Evolutionary conservation across 2,888 invertebrate genomes (phyloP), one percentile per base, ranked within the genome.

Genomic region (Amphipyra berbera): DNA sequence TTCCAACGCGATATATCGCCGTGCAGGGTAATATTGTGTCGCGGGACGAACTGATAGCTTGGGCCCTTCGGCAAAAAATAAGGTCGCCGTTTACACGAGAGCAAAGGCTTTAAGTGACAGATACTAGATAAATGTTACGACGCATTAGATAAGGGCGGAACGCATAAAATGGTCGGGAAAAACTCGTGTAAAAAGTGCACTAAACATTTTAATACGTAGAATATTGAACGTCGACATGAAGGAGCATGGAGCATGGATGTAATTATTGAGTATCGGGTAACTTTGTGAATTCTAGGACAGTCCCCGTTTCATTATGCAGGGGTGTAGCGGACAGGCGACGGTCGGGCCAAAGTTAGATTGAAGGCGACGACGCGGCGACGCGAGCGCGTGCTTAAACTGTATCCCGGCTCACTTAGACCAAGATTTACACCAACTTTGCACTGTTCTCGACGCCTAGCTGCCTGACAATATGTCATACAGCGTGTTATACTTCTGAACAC

Each of bases 111-210:
- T 90, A 93, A 93, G 90, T 93, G 93, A 93, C 93, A 93, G 91
- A 93, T 92, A 89, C 90, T 92, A 93, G 94, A 94, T 94, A 94
- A 93, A 94, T 93, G 92, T 91, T 90, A 92, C 91, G 88, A 87
- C 90, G 85, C 85, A 82, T 88, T 86, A 91, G 91, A 93, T 92
- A 91, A 89, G 90, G 89, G 85, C 82, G 82, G 79, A 85, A 70
- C 86, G 85, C 85, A 87, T 86, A 88, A 88, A 92, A 88, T 88
- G 82, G 77, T 82, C 81, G 82, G 75, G 78, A 78, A 81, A 83
- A 80, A 77, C 75, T 82, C 78, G 78, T 76, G 76, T 81, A 86
- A 87, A 86, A 86, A 86, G 80, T 85, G 83, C 84, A 82, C 71
- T 77, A 64, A 65, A 68, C 68, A 79, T 78, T 78, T 74, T 73